Percentiles rank a stretch among this genome's conserved stretches.
Conservation (phyloP, 35 echinoderm and acorn worm species). For the Ophioderma brevispina region DNA sequence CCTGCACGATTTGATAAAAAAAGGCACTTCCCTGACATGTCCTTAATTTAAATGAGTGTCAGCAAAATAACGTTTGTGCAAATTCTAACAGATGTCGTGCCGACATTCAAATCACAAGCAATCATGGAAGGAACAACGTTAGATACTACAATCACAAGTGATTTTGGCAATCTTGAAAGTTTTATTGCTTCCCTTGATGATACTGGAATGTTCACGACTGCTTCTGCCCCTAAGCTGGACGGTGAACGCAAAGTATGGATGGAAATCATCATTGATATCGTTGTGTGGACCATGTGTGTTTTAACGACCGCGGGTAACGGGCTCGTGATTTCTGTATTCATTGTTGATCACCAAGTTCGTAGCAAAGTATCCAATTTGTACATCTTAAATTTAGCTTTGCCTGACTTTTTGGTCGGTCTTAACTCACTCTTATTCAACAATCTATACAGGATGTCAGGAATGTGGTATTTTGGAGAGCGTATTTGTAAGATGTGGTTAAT, state of each 20-base stretch:
- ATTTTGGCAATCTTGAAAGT: too few relatives aligned
- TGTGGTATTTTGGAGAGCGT: not conserved
- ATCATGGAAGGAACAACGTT: too few relatives aligned
- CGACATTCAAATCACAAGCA: too few relatives aligned
- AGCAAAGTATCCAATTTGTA: not conserved
- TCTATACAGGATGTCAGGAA: not conserved
- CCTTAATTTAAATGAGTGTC: too few relatives aligned
- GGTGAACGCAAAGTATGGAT: not conserved
- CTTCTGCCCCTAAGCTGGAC: too few relatives aligned
- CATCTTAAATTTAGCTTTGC: not conserved
- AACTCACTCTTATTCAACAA: not conserved
- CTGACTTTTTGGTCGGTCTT: not conserved
- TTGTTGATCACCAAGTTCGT: not conserved
- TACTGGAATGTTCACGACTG: too few relatives aligned
- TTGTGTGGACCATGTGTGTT: not conserved
- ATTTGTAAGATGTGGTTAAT: not conserved
- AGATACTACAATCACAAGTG: too few relatives aligned
- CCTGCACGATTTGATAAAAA: too few relatives aligned
- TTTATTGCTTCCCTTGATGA: too few relatives aligned
- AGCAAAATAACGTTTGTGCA: too few relatives aligned
- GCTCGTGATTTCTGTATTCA: not conserved
- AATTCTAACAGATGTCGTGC: too few relatives aligned
- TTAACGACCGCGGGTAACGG: not conserved
- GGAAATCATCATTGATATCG: not conserved
- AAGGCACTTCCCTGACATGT: too few relatives aligned